Percentiles rank a stretch among this genome's conserved stretches.
Evolutionary conservation across 1,140 invertebrate species (phyloP).

Genomic region (Drosophila persimilis): DNA sequence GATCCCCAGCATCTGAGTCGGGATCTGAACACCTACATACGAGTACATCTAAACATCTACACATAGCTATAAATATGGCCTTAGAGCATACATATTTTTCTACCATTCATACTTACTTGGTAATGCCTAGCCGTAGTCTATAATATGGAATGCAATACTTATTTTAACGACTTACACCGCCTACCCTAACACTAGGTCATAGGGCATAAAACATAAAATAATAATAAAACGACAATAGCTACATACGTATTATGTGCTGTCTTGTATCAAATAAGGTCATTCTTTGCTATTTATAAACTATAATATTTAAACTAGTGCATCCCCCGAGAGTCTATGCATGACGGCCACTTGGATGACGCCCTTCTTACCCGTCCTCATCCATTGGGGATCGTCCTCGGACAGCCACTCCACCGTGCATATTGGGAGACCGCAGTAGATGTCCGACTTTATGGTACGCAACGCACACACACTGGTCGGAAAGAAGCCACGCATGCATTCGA

Average conservation of each 20-base stretch:
- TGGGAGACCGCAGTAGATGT: slow-evolving; percentile 92
- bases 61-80: slow-evolving; percentile 64
- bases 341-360: slow-evolving; percentile 84
- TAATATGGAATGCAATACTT: slow-evolving; percentile 65
- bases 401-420: slow-evolving; percentile 85
- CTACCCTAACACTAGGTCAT: slow-evolving; percentile 58
- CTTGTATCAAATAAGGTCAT: not conserved
- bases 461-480: slow-evolving; percentile 90
- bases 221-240: slow-evolving; percentile 59
- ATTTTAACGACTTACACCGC: slow-evolving; percentile 65
- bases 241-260: slow-evolving; percentile 14
- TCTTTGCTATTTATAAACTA: not conserved
- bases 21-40: slow-evolving; percentile 15
- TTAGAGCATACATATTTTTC: slow-evolving; percentile 77
- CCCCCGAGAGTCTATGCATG: slow-evolving; percentile 43
- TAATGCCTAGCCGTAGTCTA: slow-evolving; percentile 68
- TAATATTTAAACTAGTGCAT: slow-evolving; percentile 1
- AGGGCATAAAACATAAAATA: slow-evolving; percentile 56
- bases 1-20: slow-evolving; percentile 11
- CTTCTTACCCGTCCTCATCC: slow-evolving; percentile 94
- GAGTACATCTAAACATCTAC: slow-evolving; percentile 33
- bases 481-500: slow-evolving; percentile 90
- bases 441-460: slow-evolving; percentile 94
- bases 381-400: slow-evolving; percentile 85
- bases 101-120: slow-evolving; percentile 74